Base-by-base conservation (phyloP, 2,797 vertebrate species). In the Smutsia temminckii region DNA sequence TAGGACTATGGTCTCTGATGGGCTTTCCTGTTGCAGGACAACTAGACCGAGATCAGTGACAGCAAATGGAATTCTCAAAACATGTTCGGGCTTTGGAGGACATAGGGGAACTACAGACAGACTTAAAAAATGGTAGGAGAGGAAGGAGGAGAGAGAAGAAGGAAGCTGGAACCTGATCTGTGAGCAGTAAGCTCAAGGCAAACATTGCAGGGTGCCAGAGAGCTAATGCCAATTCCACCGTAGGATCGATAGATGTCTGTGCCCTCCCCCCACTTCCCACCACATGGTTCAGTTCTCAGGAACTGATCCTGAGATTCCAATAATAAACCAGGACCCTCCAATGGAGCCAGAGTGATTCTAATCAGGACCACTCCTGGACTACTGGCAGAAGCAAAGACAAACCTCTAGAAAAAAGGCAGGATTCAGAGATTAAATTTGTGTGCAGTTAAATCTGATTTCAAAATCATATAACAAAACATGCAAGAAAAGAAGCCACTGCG, bases 21-120 rank as follows among this genome's bases (percentile, higher is more conserved):
- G 53, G 29, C 75, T 51, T 85, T 87, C 72, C 14, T 64, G 16
- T 32, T 64, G 49, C 42, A 63, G 16, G 8, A 90, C n/a, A 78
- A 69, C 29, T 11, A 93, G 66, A 46, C 20, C 10, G 55, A 64
- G 25, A 87, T 32, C 29, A 46, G 57, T 18, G 68, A 57, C 17
- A 93, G 23, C 51, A 87, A 80, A 74, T 14, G 12, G 20, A 61
- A 93, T 78, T 80, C 66, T 85, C 75, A 95, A 91, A 91, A 86
- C 11, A 75, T 9, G 74, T 27, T 40, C 74, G 23, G 17, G 42
- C 34, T 92, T 84, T 79, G 4, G 11, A 85, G 18, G 40, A 83
- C n/a, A 71, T 8, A 34, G 14, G 34, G 40, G 74, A 95, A 78
- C 40, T 59, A 91, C 71, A 7, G 37, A 79, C 13, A 16, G 12